A percentile compares a stretch with the other conserved stretches of the same genome.
These are phyloP conservation scores for Heteronetta atricapilla DNA, from an alignment of 2,113 vertebrate species.

Conservation along the genomic window DNA sequence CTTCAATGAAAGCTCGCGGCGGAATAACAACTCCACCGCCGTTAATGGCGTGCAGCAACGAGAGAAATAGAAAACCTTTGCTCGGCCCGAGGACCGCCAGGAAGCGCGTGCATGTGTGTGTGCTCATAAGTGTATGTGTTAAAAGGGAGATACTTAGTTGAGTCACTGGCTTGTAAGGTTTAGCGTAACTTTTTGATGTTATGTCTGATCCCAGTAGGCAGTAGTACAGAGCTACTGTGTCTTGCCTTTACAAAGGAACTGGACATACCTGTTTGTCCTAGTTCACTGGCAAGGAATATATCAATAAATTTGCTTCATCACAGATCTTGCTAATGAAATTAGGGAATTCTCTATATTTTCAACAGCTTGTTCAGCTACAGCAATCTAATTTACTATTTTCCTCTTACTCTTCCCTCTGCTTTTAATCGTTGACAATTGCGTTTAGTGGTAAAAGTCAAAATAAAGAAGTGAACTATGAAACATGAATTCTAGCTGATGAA, in stretches of 20 bases:
- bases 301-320: conserved; percentile 25
- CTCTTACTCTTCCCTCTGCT: neutral
- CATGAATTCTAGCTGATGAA: neutral
- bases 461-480: neutral
- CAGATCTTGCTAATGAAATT: neutral
- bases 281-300: neutral
- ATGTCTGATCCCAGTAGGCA: neutral
- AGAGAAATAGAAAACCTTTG: neutral
- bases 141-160: neutral
- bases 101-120: neutral
- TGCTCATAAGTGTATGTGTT: neutral
- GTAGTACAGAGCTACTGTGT: neutral
- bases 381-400: neutral
- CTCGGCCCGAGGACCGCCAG: neutral
- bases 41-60: neutral
- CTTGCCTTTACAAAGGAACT: conserved; percentile 49
- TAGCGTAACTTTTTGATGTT: conserved; percentile 16
- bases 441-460: neutral
- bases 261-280: conserved; percentile 62
- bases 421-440: neutral
- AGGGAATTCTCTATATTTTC: neutral
- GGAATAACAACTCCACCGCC: neutral
- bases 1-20: conserved; percentile 29
- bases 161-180: neutral
- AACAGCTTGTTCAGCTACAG: neutral